Conservation (phyloP, 2,888 invertebrate genomes). For the Tetanocera ferruginea region DNA sequence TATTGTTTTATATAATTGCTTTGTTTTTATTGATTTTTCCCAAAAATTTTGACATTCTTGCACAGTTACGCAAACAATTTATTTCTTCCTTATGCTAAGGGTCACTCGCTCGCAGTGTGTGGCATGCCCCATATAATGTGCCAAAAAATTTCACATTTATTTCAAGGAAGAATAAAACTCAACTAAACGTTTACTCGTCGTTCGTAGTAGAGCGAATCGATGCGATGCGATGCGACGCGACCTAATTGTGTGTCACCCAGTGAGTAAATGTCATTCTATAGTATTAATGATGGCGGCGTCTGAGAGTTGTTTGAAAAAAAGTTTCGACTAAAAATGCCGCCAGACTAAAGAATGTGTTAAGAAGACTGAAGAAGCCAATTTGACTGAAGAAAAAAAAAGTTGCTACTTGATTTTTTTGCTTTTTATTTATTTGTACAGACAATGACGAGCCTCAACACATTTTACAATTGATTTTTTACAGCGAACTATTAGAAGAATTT, state of each 20-base stretch:
- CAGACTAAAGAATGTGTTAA: background rate
- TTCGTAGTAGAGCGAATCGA: too few relatives aligned
- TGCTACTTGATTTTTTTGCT: too few relatives aligned
- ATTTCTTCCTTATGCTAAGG: too few relatives aligned
- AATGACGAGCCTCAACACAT: too few relatives aligned
- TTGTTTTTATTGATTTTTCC: too few relatives aligned
- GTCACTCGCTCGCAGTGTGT: too few relatives aligned
- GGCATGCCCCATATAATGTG: background rate
- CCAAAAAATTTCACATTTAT: background rate
- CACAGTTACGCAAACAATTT: too few relatives aligned
- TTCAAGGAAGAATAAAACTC: background rate
- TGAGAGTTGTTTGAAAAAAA: background rate
- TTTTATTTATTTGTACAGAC: too few relatives aligned
- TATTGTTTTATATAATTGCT: too few relatives aligned
- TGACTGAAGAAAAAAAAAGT: background rate
- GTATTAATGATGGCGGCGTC: background rate
- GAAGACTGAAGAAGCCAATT: background rate
- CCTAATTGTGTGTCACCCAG: background rate
- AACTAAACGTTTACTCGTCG: background rate
- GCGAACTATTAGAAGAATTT: too few relatives aligned
- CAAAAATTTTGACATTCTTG: too few relatives aligned
- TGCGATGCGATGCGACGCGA: background rate
- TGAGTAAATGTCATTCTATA: background rate
- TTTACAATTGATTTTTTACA: too few relatives aligned
- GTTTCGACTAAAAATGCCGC: background rate